Conservation (phyloP, 2,888 invertebrate species). For the Patella caerulea region DNA sequence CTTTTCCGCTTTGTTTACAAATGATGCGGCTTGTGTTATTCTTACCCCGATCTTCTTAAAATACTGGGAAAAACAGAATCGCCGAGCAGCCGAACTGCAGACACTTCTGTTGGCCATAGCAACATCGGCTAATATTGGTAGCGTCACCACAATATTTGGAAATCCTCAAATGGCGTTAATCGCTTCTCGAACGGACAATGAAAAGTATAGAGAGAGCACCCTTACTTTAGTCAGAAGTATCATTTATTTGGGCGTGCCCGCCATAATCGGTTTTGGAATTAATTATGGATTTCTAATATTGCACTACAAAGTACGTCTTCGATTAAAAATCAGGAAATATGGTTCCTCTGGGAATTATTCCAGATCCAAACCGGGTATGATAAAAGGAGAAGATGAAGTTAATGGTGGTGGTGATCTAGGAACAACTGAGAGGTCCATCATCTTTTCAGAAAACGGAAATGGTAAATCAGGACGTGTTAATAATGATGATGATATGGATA, state of each 20-base stretch:
- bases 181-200: slow-evolving; percentile 37
- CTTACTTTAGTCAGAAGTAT: slow-evolving; percentile 35
- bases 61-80: slow-evolving; percentile 43
- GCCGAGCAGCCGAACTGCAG: slow-evolving; percentile 37
- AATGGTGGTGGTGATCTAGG: neutral
- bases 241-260: slow-evolving; percentile 37
- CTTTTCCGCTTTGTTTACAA: slow-evolving; percentile 44
- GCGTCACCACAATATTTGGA: slow-evolving; percentile 41
- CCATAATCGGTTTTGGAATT: slow-evolving; percentile 34
- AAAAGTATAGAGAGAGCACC: slow-evolving; percentile 25
- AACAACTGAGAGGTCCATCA: neutral
- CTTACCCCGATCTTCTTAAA: slow-evolving; percentile 43
- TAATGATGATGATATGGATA: neutral
- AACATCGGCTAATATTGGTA: slow-evolving; percentile 47
- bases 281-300: slow-evolving; percentile 40
- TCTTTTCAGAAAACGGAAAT: no score
- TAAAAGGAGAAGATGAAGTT: neutral
- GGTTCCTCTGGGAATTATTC: neutral
- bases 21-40: slow-evolving; percentile 43
- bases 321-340: neutral
- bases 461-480: neutral
- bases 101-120: slow-evolving; percentile 41
- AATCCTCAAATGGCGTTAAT: slow-evolving; percentile 45
- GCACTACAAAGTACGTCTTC: slow-evolving; percentile 26
- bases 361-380: neutral